Evolutionary conservation across 2,888 invertebrate genomes (phyloP).

Genomic region (Meganola albula): DNA sequence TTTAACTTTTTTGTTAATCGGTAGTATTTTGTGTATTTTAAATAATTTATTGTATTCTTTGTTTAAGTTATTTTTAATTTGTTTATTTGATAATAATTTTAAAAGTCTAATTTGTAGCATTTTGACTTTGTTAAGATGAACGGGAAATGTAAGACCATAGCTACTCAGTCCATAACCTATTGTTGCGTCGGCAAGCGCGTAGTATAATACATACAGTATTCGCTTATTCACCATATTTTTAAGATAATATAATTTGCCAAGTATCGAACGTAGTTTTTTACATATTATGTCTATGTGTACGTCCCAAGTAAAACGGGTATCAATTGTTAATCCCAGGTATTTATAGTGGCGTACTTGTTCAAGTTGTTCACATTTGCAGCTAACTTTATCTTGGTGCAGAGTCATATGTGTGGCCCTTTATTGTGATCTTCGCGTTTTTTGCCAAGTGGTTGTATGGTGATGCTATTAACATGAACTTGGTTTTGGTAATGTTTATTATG

Average conservation of each 20-base stretch:
- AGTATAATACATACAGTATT: not conserved
- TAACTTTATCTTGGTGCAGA: not conserved
- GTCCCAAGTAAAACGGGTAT: slow-evolving; percentile 1
- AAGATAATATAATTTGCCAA: not conserved
- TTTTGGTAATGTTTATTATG: not conserved
- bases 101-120: too few relatives aligned
- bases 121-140: too few relatives aligned
- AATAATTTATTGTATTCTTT: too few relatives aligned
- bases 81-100: too few relatives aligned
- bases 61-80: too few relatives aligned
- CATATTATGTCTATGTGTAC: not conserved
- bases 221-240: not conserved
- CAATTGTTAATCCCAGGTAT: not conserved
- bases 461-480: not conserved
- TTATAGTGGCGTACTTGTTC: not conserved
- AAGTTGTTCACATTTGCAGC: not conserved
- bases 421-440: not conserved
- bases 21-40: too few relatives aligned
- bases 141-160: not conserved
- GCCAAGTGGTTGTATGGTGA: not conserved
- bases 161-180: not conserved
- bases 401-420: not conserved
- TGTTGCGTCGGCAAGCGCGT: not conserved
- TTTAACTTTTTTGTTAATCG: too few relatives aligned
- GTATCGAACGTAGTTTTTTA: not conserved